phyloP scores from a whole-genome alignment of 2,797 vertebrate species.

The Gila robusta region DNA sequence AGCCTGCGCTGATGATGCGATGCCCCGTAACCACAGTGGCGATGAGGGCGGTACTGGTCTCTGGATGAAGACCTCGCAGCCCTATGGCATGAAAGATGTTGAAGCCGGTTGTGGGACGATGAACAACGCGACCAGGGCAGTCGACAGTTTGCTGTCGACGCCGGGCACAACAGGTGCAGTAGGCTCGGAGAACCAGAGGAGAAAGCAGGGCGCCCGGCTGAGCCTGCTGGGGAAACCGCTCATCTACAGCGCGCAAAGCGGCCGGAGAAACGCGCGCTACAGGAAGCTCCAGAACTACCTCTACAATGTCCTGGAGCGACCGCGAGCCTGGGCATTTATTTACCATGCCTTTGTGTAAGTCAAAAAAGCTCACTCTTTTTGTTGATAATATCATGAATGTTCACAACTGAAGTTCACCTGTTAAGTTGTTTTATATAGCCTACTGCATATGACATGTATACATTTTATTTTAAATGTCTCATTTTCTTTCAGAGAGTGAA shows the following conservation, averaged over 20 bases:
- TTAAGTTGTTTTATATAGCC: background rate
- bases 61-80: constrained; percentile 85
- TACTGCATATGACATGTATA: background rate
- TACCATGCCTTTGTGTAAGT: constrained; percentile 98
- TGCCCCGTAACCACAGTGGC: constrained; percentile 91
- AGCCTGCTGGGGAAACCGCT: constrained; percentile 96
- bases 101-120: constrained; percentile 87
- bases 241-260: constrained; percentile 90
- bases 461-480: background rate
- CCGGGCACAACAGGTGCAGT: constrained; percentile 72
- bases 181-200: constrained; percentile 81
- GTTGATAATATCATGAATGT: background rate
- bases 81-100: constrained; percentile 90
- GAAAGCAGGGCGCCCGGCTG: constrained; percentile 93
- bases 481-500: background rate
- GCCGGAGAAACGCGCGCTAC: constrained; percentile 95
- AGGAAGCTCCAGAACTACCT: constrained; percentile 93
- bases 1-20: constrained; percentile 87
- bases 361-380: background rate
- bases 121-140: constrained; percentile 78
- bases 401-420: constrained; percentile 24
- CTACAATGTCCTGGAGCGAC: constrained; percentile 95
- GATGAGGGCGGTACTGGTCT: constrained; percentile 89
- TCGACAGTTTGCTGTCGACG: constrained; percentile 78
- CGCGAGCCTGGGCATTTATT: constrained; percentile 90